Base-by-base conservation (phyloP, 2,888 invertebrate species). In the Thyatira batis region DNA sequence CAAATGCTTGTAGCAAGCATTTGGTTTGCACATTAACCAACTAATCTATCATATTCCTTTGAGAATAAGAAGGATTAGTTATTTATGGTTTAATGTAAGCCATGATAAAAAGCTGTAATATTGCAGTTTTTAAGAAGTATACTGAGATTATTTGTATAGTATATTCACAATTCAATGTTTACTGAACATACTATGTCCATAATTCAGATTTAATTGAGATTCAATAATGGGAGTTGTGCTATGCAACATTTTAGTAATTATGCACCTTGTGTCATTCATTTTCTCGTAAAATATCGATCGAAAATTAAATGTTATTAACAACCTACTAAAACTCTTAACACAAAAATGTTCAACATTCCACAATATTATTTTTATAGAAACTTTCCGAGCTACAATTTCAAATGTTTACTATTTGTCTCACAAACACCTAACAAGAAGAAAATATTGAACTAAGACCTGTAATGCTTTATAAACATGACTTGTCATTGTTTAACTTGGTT, bases 311-410 rank as follows among this genome's bases (percentile, higher is more conserved):
- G 54, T 57, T 39, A 27, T 45, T 53, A 51, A 49, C 46, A 53
- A 52, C 51, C 53, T 54, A 53, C 64, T 75, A 72, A 75, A 73
- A 65, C 57, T 58, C 56, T 69, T n/a, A 71, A 74, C 66, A 57
- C 57, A 71, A 65, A 65, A 71, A 64, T 68, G 60, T 69, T 72
- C 71, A 71, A 89, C 89, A 89, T 89, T 89, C 89, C 89, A 88
- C 78, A 69, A n/a, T 69, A 58, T 70, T 77, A 81, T 84, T 81
- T 82, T 84, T 82, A 61, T 82, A 82, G 55, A 61, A 71, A 63
- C 78, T 77, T 79, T 78, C 13, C 13, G 17, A 28, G 27, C 28
- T 28, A 17, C 48, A 27, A 21, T 17, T 48, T 27, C 8, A 10
- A 13, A 48, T 20, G 8, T 39, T 39, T n/a, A 17, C 17, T 17